Percentiles rank a stretch among this genome's conserved stretches.
Evolutionary conservation across 2,113 vertebrate species (phyloP).

Genomic region (Hipposideros armiger): DNA sequence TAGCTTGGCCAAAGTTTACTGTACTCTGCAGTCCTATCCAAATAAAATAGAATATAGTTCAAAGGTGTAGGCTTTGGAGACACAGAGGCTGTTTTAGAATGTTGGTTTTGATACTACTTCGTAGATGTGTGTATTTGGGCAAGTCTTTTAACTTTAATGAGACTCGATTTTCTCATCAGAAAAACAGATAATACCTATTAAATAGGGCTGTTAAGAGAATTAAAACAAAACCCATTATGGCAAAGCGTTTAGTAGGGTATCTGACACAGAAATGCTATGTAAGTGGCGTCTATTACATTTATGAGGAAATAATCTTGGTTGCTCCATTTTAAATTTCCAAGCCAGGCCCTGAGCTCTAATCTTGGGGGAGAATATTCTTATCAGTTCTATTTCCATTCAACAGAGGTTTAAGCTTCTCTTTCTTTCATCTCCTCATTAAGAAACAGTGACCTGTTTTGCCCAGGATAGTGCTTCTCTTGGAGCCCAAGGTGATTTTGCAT

Average conservation of each 20-base stretch:
- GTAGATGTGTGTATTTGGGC: background rate
- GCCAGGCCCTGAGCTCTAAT: background rate
- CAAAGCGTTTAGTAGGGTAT: background rate
- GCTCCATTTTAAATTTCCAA: constrained; percentile 23
- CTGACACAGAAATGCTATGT: background rate
- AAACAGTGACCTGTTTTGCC: background rate
- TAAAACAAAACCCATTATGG: background rate
- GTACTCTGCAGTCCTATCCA: background rate
- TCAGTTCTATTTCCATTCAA: background rate
- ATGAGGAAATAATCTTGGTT: background rate
- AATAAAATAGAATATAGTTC: background rate
- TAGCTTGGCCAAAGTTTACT: background rate
- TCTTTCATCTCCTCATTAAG: background rate
- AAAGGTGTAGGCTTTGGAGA: background rate
- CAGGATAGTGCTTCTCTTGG: background rate
- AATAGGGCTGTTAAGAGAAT: background rate
- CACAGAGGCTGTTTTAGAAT: background rate
- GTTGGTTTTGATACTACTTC: background rate
- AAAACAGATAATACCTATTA: background rate
- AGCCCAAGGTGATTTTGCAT: background rate
- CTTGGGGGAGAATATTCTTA: background rate
- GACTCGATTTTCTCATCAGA: constrained; percentile 1
- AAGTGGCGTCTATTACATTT: background rate
- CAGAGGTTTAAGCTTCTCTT: background rate
- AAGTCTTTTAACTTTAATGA: constrained; percentile 15